phyloP scores from a whole-genome alignment of 2,888 invertebrate species.

The Vesta saturnalis region DNA sequence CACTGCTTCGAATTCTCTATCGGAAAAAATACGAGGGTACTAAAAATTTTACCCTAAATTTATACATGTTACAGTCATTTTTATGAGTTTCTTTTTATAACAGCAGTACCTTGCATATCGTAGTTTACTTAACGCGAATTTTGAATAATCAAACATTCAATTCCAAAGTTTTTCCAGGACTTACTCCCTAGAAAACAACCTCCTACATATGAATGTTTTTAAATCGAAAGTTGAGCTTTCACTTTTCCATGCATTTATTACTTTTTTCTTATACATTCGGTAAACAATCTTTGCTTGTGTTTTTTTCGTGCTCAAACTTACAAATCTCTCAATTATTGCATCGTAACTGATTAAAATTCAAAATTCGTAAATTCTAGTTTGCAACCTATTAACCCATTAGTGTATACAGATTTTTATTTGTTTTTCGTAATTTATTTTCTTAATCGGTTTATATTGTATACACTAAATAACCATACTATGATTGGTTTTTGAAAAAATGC shows the following conservation, averaged over 20 bases:
- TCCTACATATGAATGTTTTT: slow-evolving; percentile 41
- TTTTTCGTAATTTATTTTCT: no score
- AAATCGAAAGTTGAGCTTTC: slow-evolving; percentile 42
- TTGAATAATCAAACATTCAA: slow-evolving; percentile 48
- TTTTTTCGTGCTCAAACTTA: no score
- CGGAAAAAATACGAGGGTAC: slow-evolving; percentile 44
- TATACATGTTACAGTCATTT: slow-evolving; percentile 42
- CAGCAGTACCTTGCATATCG: slow-evolving; percentile 36
- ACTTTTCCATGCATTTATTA: slow-evolving; percentile 42
- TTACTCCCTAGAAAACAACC: slow-evolving; percentile 26
- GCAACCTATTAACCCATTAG: no score
- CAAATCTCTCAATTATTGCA: no score
- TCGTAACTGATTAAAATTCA: no score
- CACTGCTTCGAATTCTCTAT: slow-evolving; percentile 45
- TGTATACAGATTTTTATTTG: no score
- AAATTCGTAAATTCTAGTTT: no score
- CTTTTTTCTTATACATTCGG: slow-evolving; percentile 16
- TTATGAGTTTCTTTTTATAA: slow-evolving; percentile 45
- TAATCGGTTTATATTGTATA: no score
- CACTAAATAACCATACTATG: no score
- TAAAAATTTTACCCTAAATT: slow-evolving; percentile 42
- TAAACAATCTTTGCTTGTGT: neutral
- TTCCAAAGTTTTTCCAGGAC: slow-evolving; percentile 41
- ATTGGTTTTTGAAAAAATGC: no score
- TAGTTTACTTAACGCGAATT: slow-evolving; percentile 37